phyloP scores from a whole-genome alignment of 2,797 vertebrate species.

The Thamnophis elegans region DNA sequence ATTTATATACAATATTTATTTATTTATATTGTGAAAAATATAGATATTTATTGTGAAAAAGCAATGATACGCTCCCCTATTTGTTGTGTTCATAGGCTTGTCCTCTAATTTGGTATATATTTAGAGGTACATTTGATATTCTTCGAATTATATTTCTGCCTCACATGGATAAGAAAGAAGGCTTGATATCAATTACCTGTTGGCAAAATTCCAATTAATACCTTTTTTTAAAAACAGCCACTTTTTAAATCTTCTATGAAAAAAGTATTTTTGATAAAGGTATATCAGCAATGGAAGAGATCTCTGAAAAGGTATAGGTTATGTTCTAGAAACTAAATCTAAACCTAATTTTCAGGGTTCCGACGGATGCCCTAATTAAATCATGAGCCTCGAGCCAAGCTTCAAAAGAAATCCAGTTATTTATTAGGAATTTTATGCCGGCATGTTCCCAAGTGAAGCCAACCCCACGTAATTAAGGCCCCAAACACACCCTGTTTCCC shows the following conservation, averaged over 20 bases:
- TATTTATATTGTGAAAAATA: no score
- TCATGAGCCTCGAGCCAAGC: no score
- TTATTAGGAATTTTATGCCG: no score
- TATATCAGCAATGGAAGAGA: background rate
- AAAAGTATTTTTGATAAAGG: background rate
- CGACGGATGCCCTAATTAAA: no score
- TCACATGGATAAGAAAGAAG: background rate
- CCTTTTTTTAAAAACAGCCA: background rate
- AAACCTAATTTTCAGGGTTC: background rate
- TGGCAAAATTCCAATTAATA: conserved; percentile 21
- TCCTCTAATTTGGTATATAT: background rate
- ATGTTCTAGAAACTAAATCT: background rate
- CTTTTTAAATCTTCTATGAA: conserved; percentile 20
- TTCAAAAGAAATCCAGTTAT: no score
- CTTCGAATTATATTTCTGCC: background rate
- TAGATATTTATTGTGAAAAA: background rate
- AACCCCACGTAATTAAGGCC: no score
- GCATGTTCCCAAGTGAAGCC: no score
- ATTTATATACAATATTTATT: background rate
- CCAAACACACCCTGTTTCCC: no score
- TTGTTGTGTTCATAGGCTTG: background rate
- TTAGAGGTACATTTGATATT: background rate
- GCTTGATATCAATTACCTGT: conserved; percentile 14
- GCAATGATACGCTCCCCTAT: background rate
- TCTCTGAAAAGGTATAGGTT: conserved; percentile 26